Conservation (phyloP, 2,113 vertebrate genomes). For the Columba livia region DNA sequence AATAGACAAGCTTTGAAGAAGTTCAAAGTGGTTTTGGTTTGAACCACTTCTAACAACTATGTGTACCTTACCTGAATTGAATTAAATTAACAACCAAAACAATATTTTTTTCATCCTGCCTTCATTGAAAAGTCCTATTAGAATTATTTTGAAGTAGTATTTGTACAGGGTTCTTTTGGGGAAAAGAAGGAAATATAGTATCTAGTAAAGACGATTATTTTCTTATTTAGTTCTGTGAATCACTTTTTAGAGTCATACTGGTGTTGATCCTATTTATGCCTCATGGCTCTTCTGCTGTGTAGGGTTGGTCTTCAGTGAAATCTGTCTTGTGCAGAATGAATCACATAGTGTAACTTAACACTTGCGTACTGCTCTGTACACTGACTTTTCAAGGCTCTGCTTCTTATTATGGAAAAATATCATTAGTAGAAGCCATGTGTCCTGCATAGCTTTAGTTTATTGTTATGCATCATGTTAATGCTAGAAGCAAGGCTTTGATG, state of each 20-base stretch:
- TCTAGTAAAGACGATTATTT: background rate
- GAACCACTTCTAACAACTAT: background rate
- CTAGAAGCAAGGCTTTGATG: background rate
- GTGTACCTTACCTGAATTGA: background rate
- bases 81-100: constrained; percentile 3
- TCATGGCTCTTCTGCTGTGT: background rate
- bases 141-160: background rate
- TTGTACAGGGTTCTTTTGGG: background rate
- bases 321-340: background rate
- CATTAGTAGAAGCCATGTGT: background rate
- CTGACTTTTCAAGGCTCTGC: background rate
- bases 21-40: constrained; percentile 29
- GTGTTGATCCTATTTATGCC: background rate
- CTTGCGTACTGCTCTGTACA: background rate
- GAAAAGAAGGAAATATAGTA: background rate
- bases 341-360: background rate
- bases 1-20: constrained; percentile 16
- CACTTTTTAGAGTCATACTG: background rate
- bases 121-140: background rate
- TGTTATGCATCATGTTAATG: background rate
- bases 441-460: background rate
- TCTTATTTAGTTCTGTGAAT: background rate
- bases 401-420: background rate
- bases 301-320: background rate
- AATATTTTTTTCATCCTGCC: background rate